Evolutionary conservation across 2,797 vertebrate species (phyloP).

Genomic region (Vultur gryphus): DNA sequence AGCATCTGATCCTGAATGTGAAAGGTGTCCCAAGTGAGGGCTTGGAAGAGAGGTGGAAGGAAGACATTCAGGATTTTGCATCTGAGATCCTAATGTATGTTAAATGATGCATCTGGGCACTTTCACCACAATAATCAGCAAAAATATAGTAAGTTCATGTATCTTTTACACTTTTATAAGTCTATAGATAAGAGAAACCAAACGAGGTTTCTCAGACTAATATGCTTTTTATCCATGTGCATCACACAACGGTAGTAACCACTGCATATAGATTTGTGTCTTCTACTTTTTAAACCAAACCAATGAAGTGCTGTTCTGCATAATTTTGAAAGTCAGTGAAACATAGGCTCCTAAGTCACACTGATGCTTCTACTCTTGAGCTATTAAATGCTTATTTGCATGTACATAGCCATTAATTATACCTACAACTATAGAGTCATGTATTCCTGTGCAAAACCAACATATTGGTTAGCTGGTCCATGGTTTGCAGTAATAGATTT

Average conservation of each 20-base stretch:
- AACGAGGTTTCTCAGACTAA: not conserved
- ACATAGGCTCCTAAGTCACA: not conserved
- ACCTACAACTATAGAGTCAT: not conserved
- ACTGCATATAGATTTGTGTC: not conserved
- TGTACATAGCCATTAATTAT: not conserved
- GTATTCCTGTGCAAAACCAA: not conserved
- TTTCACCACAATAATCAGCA: not conserved
- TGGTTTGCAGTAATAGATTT: not conserved
- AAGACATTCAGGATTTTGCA: not conserved
- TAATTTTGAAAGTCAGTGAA: not conserved
- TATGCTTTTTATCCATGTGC: not conserved
- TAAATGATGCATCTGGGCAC: not conserved
- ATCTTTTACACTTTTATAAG: not conserved
- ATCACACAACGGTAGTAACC: not conserved
- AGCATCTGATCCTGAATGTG: too few species aligned
- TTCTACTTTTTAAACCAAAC: not conserved
- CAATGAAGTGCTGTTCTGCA: not conserved
- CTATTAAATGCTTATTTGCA: not conserved
- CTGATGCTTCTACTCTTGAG: not conserved
- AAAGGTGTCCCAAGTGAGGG: rapidly evolving
- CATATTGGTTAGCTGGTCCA: not conserved
- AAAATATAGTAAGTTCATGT: not conserved
- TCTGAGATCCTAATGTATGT: not conserved
- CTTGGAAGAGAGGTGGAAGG: not conserved
- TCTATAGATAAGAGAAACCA: not conserved